Evolutionary conservation across 2,888 invertebrate species (phyloP), one percentile per base, ranked within the genome.

Genomic region (Iphiclides podalirius): DNA sequence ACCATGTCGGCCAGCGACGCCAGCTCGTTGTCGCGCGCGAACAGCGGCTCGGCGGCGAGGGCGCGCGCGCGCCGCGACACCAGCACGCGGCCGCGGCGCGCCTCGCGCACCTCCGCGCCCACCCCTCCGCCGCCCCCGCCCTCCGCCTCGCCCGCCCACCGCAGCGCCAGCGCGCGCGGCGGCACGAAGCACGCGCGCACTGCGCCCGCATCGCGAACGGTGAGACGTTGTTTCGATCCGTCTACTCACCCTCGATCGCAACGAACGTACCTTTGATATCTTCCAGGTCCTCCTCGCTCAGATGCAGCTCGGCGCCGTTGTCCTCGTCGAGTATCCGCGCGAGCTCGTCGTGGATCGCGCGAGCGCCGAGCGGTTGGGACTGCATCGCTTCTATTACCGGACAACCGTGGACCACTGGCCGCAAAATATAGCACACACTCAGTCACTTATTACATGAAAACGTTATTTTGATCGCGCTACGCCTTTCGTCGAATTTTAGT

Each of bases 371-470:
- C 34, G 96, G 94, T 62, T 94, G 90, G 37, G 95, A 92, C 79
- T 97, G 95, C 90, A 96, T 93, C 1, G 96, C 95, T 66, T 93
- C 93, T 35, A 98, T 85, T 52, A 98, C 91, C 33, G 97, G 95
- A 40, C 95, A 92, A 1, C 97, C 95, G 81, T 96, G 94, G 67
- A 94, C 97, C 64, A 98, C 93, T 52, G 96, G 6, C 20, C 20
- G 6, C 20, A 20, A 20, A n/a, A 20, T 6, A 20, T 4, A 20
- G 4, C 20, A 4, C 20, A 4, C 20, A 20, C 38, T 6, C 14
- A 40, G 26, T 4, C n/a, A 3, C 12, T 17, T 4, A n/a, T n/a
- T n/a, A n/a, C n/a, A n/a, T n/a, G n/a, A n/a, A n/a, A n/a, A n/a
- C n/a, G n/a, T n/a, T n/a, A n/a, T n/a, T n/a, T n/a, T n/a, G n/a